phyloP scores from a whole-genome alignment of 2,113 vertebrate species.

The Atherinomorus stipes region DNA sequence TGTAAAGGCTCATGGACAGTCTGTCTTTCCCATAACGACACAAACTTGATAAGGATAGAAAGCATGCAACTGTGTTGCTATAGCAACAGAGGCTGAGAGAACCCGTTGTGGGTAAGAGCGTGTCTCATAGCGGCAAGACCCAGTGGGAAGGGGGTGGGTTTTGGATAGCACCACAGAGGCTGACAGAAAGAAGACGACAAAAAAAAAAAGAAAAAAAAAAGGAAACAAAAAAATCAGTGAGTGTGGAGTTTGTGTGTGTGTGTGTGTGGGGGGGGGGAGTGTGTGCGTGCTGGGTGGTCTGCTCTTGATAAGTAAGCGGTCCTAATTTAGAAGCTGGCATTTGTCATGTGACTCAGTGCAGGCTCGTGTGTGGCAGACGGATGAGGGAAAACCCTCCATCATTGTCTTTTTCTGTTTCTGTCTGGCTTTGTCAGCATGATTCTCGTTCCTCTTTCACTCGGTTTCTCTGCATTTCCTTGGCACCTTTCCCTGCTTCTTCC shows the following conservation, averaged over 20 bases:
- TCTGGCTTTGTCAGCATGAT: slow-evolving; percentile 41
- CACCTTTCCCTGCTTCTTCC: neutral
- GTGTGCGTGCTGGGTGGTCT: slow-evolving; percentile 19
- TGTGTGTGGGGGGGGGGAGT: neutral
- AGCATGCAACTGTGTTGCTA: slow-evolving; percentile 66
- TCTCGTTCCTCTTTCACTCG: neutral
- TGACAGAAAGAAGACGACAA: slow-evolving; percentile 24
- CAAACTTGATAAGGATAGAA: slow-evolving; percentile 48
- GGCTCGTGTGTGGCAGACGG: slow-evolving; percentile 27
- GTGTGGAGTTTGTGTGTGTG: neutral
- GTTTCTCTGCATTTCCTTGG: slow-evolving; percentile 3
- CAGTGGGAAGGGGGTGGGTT: slow-evolving; percentile 2
- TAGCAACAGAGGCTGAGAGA: slow-evolving; percentile 68
- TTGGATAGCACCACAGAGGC: slow-evolving; percentile 30
- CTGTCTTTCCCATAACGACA: slow-evolving; percentile 33
- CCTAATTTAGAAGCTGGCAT: slow-evolving; percentile 31
- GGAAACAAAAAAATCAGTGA: slow-evolving; percentile 4
- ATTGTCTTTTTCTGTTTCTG: slow-evolving; percentile 35
- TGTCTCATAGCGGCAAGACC: slow-evolving; percentile 48
- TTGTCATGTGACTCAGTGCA: slow-evolving; percentile 43
- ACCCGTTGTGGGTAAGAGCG: slow-evolving; percentile 49
- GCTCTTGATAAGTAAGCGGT: slow-evolving; percentile 34
- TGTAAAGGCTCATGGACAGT: slow-evolving; percentile 37
- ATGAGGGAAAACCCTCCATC: slow-evolving; percentile 49
- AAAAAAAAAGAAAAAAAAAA: slow-evolving; percentile 9